Conservation (phyloP, 2,797 vertebrate genomes). For the Pantherophis vulpinus region DNA sequence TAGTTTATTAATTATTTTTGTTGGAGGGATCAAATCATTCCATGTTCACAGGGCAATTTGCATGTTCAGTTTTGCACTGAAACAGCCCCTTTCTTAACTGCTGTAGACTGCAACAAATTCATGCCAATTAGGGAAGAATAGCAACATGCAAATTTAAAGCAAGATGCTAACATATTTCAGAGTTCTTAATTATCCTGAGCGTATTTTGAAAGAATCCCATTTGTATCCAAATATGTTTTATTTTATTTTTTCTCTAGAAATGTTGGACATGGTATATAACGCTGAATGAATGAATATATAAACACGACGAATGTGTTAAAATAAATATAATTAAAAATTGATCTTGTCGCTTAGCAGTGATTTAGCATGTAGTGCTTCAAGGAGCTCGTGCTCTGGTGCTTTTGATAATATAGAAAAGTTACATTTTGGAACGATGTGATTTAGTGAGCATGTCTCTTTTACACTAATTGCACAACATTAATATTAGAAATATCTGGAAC, state of each 20-base stretch:
- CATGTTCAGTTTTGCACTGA: slow-evolving; percentile 53
- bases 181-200: background rate
- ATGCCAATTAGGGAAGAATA: slow-evolving; percentile 54
- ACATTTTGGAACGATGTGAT: slow-evolving; percentile 32
- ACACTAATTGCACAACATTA: background rate
- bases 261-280: background rate
- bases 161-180: slow-evolving; percentile 36
- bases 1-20: background rate
- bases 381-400: background rate
- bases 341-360: background rate
- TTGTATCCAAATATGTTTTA: background rate
- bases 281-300: background rate
- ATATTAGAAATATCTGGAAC: background rate
- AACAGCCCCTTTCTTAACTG: slow-evolving; percentile 53
- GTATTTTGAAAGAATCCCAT: background rate
- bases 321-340: slow-evolving; percentile 2
- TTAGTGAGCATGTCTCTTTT: background rate
- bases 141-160: slow-evolving; percentile 38
- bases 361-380: background rate
- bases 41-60: slow-evolving; percentile 21
- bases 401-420: background rate
- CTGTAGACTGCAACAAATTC: slow-evolving; percentile 41
- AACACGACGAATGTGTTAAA: background rate
- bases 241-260: slow-evolving; percentile 11
- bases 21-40: background rate